Conservation (phyloP, 2,113 vertebrate genomes). For the Tragelaphus scriptus region DNA sequence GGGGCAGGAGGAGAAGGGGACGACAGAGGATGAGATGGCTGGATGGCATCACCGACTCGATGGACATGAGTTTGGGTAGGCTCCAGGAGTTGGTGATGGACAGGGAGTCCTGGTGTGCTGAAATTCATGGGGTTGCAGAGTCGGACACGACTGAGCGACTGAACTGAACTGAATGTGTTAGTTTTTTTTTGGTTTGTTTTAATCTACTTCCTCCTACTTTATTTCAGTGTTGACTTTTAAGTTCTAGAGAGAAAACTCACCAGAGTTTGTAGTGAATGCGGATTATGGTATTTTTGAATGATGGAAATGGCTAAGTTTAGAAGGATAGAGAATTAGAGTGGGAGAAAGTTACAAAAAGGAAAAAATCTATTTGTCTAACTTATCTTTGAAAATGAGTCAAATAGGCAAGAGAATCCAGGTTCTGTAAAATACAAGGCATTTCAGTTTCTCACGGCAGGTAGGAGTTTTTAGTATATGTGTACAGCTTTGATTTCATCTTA, state of each 20-base stretch:
- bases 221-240: slow-evolving; percentile 11
- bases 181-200: not conserved
- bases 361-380: slow-evolving; percentile 9
- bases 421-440: not conserved
- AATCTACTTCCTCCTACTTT: not conserved
- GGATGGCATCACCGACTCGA: too few species aligned
- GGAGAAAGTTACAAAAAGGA: not conserved
- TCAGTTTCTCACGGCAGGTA: not conserved
- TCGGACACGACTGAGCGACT: not conserved
- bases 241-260: not conserved
- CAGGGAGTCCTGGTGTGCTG: not conserved
- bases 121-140: not conserved
- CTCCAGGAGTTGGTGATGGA: too few species aligned
- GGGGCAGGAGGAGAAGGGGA: too few species aligned
- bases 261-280: not conserved
- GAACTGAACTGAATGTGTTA: not conserved
- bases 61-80: too few species aligned
- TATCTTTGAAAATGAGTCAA: not conserved
- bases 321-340: not conserved
- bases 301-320: slow-evolving; percentile 3
- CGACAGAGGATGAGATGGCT: too few species aligned
- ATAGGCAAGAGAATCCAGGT: not conserved
- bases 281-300: not conserved
- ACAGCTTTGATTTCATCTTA: not conserved
- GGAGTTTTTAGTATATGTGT: not conserved